Evolutionary conservation across 37 sponge, comb jelly and placozoan genomes (phyloP), one percentile per base, ranked within the genome.

Genomic region (Halichondria panicea): DNA sequence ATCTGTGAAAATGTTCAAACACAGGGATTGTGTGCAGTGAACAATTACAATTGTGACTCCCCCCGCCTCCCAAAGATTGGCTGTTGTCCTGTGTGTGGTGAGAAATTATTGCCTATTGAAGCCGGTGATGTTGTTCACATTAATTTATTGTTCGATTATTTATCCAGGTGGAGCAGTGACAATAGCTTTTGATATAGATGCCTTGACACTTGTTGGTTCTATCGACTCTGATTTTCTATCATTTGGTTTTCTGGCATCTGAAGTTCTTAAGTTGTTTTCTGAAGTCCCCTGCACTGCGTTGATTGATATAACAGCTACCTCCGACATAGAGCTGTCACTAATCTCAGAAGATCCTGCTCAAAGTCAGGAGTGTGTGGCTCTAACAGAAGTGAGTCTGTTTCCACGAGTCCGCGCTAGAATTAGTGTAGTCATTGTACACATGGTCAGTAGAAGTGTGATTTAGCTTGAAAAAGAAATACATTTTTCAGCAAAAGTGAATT

Each of bases 1-100:
- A 18, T 63, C 38, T 72, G 82, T 46, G 31, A 57, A 45, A 0
- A 0, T 7, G 76, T 75, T 1, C 35, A 36, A 2, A 2, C 21
- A 21, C 50, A 42, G 27, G 60, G 45, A 2, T 25, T 59, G 0
- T 83, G 84, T 58, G 38, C 30, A 3, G 41, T 33, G 18, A 68
- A 56, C 32, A 3, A n/a, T n/a, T 9, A 0, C 2, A 70, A 76
- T 5, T 84, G 84, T 70, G 38, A 31, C 15, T 8, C 0, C 58
- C 25, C 52, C 1, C 71, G 76, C 41, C 63, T 43, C 19, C 77
- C 84, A 60, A 33, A 39, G 0, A 72, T 58, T 60, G 77, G 84
- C 43, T 84, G 84, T 54, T 84, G 84, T 44, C 84, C 84, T 31
- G 36, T 77, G 0, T 84, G 84, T 76, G 84, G 84, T 84, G 52